These are phyloP conservation scores for Strix uralensis DNA, from an alignment of 2,113 vertebrate species.

Conservation along the genomic window DNA sequence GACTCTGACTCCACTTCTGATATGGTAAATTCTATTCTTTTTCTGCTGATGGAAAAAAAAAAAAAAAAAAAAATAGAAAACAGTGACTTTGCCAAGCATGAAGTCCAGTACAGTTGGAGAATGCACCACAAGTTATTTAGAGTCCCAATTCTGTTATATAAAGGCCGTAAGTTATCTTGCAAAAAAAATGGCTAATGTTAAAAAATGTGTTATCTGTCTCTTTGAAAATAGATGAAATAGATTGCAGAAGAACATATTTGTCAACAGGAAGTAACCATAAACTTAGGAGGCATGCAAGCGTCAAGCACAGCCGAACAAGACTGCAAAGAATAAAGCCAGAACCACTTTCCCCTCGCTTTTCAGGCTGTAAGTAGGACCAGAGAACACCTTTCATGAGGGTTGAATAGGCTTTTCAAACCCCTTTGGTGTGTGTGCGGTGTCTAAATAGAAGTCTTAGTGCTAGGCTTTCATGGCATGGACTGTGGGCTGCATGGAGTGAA, in stretches of 20 bases:
- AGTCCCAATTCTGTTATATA: not conserved
- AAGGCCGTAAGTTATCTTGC: not conserved
- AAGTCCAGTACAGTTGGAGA: not conserved
- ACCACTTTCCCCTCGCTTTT: not conserved
- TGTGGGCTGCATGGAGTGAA: accelerated
- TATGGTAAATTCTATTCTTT: not conserved
- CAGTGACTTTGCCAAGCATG: not conserved
- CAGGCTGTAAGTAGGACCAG: not conserved
- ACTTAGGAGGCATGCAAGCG: not conserved
- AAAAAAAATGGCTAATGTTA: not conserved
- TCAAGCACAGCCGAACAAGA: not conserved
- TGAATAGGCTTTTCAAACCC: not conserved
- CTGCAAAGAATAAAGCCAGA: not conserved
- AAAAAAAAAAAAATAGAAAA: not conserved
- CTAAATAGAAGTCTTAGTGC: not conserved
- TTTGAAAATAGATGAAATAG: not conserved
- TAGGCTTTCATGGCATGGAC: not conserved
- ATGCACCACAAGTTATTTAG: not conserved
- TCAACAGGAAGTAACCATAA: not conserved
- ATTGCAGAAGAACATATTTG: not conserved
- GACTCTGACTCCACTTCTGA: not conserved
- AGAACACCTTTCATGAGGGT: not conserved
- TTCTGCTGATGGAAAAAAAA: not conserved
- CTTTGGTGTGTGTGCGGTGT: not conserved
- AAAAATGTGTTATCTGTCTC: not conserved